Percentiles rank a stretch among this genome's conserved stretches.
Evolutionary conservation across 2,797 vertebrate species (phyloP).

Genomic region (Acridotheres tristis): DNA sequence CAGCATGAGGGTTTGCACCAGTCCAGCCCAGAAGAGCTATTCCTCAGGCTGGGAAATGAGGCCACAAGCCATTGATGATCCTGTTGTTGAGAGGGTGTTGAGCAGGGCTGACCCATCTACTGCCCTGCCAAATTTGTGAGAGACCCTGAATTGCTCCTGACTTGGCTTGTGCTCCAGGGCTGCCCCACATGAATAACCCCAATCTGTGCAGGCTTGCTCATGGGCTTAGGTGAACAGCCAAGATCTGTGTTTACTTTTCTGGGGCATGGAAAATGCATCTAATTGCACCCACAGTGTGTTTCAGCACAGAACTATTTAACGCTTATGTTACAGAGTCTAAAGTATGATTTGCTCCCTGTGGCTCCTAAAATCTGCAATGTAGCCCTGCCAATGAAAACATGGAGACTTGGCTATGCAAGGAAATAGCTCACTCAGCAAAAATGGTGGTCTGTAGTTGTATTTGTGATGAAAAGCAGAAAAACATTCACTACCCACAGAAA

Average conservation of each 20-base stretch:
- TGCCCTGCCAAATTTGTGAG: neutral
- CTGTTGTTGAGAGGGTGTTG: neutral
- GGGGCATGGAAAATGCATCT: neutral
- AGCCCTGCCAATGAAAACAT: constrained; percentile 60
- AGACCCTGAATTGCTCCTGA: neutral
- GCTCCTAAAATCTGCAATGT: constrained; percentile 42
- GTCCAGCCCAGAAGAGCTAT: neutral
- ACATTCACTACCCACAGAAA: constrained; percentile 55
- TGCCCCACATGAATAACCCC: neutral
- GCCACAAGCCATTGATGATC: neutral
- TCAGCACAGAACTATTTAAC: constrained; percentile 31
- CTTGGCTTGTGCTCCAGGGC: neutral
- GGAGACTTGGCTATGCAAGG: constrained; percentile 8
- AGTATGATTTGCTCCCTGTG: constrained; percentile 36
- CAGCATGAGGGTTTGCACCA: neutral
- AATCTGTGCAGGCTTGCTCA: neutral
- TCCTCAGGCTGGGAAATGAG: neutral
- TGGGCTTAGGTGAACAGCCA: neutral
- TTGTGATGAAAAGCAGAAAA: constrained; percentile 41
- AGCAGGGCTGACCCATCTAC: neutral
- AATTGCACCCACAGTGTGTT: constrained; percentile 27
- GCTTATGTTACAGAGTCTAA: constrained; percentile 24
- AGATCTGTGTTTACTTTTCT: neutral
- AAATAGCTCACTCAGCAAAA: constrained; percentile 63
- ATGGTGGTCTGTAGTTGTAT: constrained; percentile 2